Conservation (phyloP, 2,888 invertebrate genomes). For the Hirtodrosophila trivittata region DNA sequence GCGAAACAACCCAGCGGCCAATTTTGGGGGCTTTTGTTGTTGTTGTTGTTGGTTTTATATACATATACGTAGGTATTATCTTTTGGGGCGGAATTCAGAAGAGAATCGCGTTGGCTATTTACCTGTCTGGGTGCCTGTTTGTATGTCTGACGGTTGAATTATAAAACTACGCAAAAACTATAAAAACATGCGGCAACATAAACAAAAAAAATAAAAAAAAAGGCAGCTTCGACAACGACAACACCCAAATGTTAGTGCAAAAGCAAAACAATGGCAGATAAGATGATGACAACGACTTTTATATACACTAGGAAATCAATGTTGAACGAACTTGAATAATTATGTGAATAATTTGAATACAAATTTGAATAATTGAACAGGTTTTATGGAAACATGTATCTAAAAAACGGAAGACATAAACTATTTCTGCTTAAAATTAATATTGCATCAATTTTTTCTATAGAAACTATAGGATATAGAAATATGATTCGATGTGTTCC, state of each 20-base stretch:
- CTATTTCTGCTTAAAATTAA: too few species aligned
- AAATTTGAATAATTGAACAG: too few species aligned
- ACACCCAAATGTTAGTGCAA: conserved; percentile 15
- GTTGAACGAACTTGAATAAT: too few species aligned
- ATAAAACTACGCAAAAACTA: conserved; percentile 73
- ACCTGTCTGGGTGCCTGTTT: neutral
- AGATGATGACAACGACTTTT: neutral
- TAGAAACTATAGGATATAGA: too few species aligned
- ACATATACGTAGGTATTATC: too few species aligned
- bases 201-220: conserved; percentile 23
- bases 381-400: too few species aligned
- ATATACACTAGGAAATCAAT: neutral
- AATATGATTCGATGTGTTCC: too few species aligned
- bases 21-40: conserved; percentile 41
- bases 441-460: too few species aligned
- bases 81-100: conserved; percentile 13
- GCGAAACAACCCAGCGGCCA: conserved; percentile 33
- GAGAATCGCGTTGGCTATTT: conserved; percentile 23
- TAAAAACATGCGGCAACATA: conserved; percentile 57
- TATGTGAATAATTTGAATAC: too few species aligned
- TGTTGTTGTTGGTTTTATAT: neutral
- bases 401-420: too few species aligned
- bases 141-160: conserved; percentile 22
- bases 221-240: conserved; percentile 19
- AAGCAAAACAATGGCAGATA: conserved; percentile 26